These are phyloP conservation scores for Diloba caeruleocephala DNA, from an alignment of 2,888 invertebrate species.

Conservation along the genomic window DNA sequence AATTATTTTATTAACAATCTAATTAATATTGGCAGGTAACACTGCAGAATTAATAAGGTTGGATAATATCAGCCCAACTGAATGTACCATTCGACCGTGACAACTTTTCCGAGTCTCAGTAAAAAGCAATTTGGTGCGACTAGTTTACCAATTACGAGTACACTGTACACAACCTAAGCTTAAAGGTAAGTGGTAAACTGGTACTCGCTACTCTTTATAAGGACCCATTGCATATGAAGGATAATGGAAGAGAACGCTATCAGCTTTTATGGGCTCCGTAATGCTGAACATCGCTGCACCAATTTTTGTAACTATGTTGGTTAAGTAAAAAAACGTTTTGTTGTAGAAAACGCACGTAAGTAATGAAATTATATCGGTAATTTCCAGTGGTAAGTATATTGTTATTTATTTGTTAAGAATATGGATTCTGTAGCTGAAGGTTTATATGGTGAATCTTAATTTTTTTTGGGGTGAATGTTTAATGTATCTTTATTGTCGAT, in stretches of 20 bases:
- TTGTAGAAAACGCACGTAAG: constrained; percentile 33
- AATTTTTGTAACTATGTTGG: constrained; percentile 77
- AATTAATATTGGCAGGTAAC: too few species aligned
- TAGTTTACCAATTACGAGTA: constrained; percentile 64
- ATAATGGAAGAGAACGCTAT: constrained; percentile 78
- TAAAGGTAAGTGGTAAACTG: constrained; percentile 73
- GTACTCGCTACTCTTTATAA: constrained; percentile 75
- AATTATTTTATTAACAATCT: too few species aligned
- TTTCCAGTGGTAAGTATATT: constrained; percentile 1
- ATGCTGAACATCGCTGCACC: constrained; percentile 55
- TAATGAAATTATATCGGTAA: constrained; percentile 49
- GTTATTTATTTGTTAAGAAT: constrained; percentile 9
- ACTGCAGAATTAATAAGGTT: too few species aligned
- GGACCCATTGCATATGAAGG: constrained; percentile 76
- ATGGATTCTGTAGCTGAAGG: too few species aligned
- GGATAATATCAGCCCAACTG: not conserved
- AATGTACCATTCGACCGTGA: not conserved
- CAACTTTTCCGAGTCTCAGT: constrained; percentile 33
- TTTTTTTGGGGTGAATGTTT: too few species aligned
- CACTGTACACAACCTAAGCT: constrained; percentile 58
- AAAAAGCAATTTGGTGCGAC: constrained; percentile 52
- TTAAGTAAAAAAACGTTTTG: constrained; percentile 55
- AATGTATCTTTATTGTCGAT: too few species aligned
- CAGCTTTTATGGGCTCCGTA: constrained; percentile 75
- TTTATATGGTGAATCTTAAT: too few species aligned